Conservation (phyloP, 2,113 vertebrate species). For the Glaucidium brasilianum region DNA sequence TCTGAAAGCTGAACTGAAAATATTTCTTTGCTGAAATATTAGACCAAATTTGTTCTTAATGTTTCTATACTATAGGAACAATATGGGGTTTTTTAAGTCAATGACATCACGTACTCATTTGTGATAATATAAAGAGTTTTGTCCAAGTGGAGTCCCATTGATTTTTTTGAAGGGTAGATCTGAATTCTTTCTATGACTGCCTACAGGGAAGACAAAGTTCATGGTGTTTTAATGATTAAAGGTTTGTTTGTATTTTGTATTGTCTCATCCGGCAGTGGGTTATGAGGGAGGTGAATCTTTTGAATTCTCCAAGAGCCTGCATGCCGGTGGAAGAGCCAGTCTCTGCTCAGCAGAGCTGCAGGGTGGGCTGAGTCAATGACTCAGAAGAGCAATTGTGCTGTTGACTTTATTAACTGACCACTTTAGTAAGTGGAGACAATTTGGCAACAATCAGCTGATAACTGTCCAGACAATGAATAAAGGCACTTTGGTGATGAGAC, state of each 20-base stretch:
- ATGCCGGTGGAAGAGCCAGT: too few relatives aligned
- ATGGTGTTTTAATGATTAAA: background rate
- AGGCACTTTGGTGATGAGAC: too few relatives aligned
- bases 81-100: background rate
- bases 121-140: background rate
- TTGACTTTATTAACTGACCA: too few relatives aligned
- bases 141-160: background rate
- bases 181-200: background rate
- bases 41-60: background rate
- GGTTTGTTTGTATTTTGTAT: background rate
- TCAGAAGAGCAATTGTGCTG: too few relatives aligned
- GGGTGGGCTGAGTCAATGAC: too few relatives aligned
- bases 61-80: background rate
- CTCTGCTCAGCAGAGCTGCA: too few relatives aligned
- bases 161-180: background rate
- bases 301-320: too few relatives aligned
- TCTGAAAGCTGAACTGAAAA: background rate
- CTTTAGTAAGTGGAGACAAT: too few relatives aligned
- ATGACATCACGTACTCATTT: background rate
- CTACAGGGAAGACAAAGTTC: background rate
- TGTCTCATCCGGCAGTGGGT: too few relatives aligned
- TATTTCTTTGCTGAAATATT: background rate
- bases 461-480: too few relatives aligned
- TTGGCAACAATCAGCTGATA: too few relatives aligned
- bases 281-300: too few relatives aligned